Evolutionary conservation across 1,140 invertebrate species (phyloP), one percentile per base, ranked within the genome.

Genomic region (Rhopalosiphum maidis): DNA sequence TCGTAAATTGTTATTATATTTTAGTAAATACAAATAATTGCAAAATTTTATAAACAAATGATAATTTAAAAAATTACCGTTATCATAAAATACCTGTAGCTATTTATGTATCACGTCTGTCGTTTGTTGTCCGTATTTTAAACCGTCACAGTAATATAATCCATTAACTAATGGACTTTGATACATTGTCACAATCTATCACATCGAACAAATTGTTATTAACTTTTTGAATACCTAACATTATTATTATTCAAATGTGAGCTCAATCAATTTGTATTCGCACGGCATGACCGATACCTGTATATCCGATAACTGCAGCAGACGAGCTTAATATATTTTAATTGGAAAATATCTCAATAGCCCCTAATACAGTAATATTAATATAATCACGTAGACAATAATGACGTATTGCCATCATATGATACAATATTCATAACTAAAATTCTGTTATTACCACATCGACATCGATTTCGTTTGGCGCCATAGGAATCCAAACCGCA

Each of bases 221-320:
- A 77, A 77, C 60, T 77, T 77, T 77, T 77, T 18, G 30, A 77
- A 77, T n/a, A n/a, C 30, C 15, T 77, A 6, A 77, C 60, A 60
- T 77, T 77, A 77, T 77, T 77, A n/a, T n/a, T 77, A 77, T 77
- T 77, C 60, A 77, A 77, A n/a, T 22, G n/a, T 77, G 30, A n/a
- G 15, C 30, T n/a, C 60, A n/a, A n/a, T n/a, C n/a, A 77, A 77
- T 77, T 77, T n/a, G 30, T n/a, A 77, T 18, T 77, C 60, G n/a
- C 11, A 68, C 15, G 15, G 30, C 4, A 68, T 68, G 60, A 5
- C 30, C 3, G 30, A n/a, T 68, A 68, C 11, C 55, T 60, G 55
- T 60, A 30, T 11, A 60, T 60, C 8, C 55, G 25, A 60, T 60
- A 30, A 68, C 60, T 68, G 1, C 30, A 30, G 5, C n/a, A 15